Percentiles rank a stretch among this genome's conserved stretches.
phyloP scores from a whole-genome alignment of 2,113 vertebrate species.

The Gopherus evgoodei region DNA sequence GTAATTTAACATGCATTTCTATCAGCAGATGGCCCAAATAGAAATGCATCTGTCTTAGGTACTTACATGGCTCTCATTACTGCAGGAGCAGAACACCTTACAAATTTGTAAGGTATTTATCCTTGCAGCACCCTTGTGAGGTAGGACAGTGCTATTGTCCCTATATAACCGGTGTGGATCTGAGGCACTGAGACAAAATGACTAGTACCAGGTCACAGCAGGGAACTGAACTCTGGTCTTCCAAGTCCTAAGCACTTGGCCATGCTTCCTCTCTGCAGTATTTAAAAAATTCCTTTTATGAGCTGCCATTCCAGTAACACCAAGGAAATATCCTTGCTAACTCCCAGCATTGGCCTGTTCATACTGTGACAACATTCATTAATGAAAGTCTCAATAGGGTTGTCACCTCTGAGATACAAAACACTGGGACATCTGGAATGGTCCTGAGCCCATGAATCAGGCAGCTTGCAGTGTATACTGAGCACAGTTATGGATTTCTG shows the following conservation, averaged over 20 bases:
- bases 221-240: not conserved
- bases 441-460: not conserved
- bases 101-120: not conserved
- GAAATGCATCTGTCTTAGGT: not conserved
- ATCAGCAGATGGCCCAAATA: not conserved
- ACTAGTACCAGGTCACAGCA: not conserved
- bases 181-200: not conserved
- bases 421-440: not conserved
- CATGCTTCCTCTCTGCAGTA: not conserved
- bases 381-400: not conserved
- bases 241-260: not conserved
- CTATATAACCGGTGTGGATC: not conserved
- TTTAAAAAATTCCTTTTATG: not conserved
- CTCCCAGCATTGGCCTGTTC: not conserved
- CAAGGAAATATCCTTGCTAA: not conserved
- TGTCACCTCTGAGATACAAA: not conserved
- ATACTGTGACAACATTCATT: not conserved
- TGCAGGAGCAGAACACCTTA: not conserved
- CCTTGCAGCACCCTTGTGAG: not conserved
- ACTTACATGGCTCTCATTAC: not conserved
- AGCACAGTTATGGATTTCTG: not conserved
- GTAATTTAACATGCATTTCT: slow-evolving; percentile 31
- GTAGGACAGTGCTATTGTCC: not conserved
- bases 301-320: not conserved
- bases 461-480: not conserved